phyloP scores from a whole-genome alignment of 2,797 vertebrate species.

The Petrocephalus sullivani region DNA sequence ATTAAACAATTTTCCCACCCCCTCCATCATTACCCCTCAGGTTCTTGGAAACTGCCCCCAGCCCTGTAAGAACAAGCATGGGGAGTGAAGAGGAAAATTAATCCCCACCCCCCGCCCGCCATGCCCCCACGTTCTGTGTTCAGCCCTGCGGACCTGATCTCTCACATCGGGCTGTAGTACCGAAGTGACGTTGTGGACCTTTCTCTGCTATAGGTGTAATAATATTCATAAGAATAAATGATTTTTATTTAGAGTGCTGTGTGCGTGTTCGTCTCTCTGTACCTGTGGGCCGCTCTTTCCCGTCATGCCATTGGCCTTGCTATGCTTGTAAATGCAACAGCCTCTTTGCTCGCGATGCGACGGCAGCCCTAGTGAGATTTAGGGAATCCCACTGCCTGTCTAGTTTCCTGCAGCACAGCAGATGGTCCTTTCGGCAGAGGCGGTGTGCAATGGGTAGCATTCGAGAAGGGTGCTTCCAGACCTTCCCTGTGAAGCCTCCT shows the following conservation, averaged over 20 bases:
- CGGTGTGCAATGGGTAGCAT: not conserved
- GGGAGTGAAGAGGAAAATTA: not conserved
- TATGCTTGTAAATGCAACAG: not conserved
- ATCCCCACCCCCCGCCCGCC: not conserved
- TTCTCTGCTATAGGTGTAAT: slow-evolving; percentile 69
- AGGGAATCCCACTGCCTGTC: not conserved
- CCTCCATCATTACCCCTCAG: not conserved
- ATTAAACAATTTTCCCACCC: not conserved
- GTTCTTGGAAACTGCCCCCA: not conserved
- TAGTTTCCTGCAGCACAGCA: not conserved
- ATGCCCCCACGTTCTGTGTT: slow-evolving; percentile 41
- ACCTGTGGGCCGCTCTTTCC: not conserved
- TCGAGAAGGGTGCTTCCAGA: not conserved
- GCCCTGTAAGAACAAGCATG: slow-evolving; percentile 16
- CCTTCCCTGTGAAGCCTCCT: not conserved
- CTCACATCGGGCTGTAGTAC: slow-evolving; percentile 63
- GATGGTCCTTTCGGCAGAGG: not conserved
- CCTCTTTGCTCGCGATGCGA: not conserved
- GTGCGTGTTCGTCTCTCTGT: not conserved
- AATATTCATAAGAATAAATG: slow-evolving; percentile 68
- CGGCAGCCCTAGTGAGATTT: not conserved
- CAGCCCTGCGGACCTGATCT: slow-evolving; percentile 57
- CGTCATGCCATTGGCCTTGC: not conserved
- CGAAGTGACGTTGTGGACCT: slow-evolving; percentile 63
- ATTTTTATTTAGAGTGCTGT: slow-evolving; percentile 63